Conservation (phyloP, 2,113 vertebrate genomes). For the Pogonocichla stellata region DNA sequence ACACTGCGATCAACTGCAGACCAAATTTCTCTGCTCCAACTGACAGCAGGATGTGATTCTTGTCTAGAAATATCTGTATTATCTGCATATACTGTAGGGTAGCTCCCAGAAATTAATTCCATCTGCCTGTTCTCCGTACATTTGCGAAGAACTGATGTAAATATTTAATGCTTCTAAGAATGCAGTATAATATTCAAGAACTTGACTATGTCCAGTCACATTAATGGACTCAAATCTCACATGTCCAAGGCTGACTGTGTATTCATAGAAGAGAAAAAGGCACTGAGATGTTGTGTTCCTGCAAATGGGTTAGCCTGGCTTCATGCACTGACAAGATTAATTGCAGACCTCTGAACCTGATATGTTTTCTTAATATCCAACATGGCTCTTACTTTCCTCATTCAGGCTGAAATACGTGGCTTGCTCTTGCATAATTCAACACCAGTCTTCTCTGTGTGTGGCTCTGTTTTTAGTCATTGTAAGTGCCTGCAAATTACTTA, state of each 20-base stretch:
- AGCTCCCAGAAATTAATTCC: neutral
- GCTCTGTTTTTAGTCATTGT: neutral
- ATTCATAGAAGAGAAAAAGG: neutral
- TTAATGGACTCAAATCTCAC: slow-evolving; percentile 42
- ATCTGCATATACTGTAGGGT: neutral
- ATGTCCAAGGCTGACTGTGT: neutral
- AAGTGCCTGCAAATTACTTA: neutral
- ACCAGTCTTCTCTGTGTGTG: slow-evolving; percentile 18
- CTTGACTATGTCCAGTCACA: neutral
- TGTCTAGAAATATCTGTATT: neutral
- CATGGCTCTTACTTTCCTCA: slow-evolving; percentile 28
- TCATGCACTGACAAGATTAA: slow-evolving; percentile 68
- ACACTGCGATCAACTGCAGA: neutral
- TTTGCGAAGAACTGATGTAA: slow-evolving; percentile 29
- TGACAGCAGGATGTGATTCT: neutral
- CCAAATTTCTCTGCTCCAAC: neutral
- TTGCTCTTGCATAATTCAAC: slow-evolving; percentile 58
- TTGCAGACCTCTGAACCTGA: slow-evolving; percentile 67
- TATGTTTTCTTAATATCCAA: slow-evolving; percentile 65
- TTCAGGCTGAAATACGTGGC: slow-evolving; percentile 47
- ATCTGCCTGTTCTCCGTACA: neutral
- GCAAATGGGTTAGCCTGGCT: neutral
- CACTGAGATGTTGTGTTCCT: neutral
- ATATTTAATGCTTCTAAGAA: slow-evolving; percentile 66
- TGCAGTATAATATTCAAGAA: neutral